Evolutionary conservation across 1,140 invertebrate species (phyloP), one percentile per base, ranked within the genome.

Genomic region (Heliconius hermathena): DNA sequence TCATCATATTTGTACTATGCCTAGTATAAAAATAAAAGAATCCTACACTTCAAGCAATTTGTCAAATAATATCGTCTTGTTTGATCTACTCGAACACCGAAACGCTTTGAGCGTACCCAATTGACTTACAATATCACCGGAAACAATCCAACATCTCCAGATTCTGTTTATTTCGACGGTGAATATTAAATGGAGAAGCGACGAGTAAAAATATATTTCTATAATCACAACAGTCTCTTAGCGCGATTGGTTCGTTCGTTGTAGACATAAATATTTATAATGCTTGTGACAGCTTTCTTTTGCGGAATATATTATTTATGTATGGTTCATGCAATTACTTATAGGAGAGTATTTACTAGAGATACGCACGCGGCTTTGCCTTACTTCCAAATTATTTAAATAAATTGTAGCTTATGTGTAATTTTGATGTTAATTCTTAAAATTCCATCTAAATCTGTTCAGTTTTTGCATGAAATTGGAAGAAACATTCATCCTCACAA

Each of bases 61-160:
- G 22, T 66, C 54, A 60, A 16, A 26, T 13, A 66, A 66, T 0
- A 13, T 0, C 1, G 26, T 66, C 11, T 66, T 66, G 60, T 66
- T 66, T 66, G 22, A 66, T 66, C 11, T 66, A 66, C 60, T 66
- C 3, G 11, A 1, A 29, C 13, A 66, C 29, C 8, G 22, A 66
- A 66, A 13, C 26, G 60, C 60, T 66, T 66, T 66, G 60, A 66
- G 22, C 26, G 13, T 29, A 29, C 9, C 26, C 60, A 66, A 66
- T 66, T 66, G 60, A 66, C 26, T 66, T 66, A 66, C 57, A 60
- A 60, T 29, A 13, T 66, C 22, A 11, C 60, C 60, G 60, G 60
- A 66, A 66, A 66, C 60, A 66, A 29, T 66, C 26, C 26, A 26
- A 26, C 26, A 26, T 26, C 60, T 66, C 9, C 22, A 22, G 60